phyloP scores from a whole-genome alignment of 2,888 invertebrate genomes.

The Gnatocerus cornutus region DNA sequence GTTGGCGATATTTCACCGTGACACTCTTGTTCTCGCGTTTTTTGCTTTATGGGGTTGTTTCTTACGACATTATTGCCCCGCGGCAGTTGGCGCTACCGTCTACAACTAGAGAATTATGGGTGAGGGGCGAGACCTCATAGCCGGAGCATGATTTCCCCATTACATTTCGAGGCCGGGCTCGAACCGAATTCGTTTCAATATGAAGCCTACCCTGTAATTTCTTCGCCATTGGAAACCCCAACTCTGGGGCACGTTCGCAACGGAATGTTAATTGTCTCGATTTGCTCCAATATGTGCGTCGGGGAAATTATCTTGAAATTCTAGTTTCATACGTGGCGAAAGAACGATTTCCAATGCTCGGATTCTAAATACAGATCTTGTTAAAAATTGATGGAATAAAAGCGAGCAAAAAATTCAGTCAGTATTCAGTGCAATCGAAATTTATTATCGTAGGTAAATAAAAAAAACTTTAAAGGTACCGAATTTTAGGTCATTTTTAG shows the following conservation, averaged over 20 bases:
- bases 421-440: too few relatives aligned
- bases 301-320: background rate
- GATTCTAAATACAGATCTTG: too few relatives aligned
- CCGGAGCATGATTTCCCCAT: conserved; percentile 57
- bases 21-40: conserved; percentile 61
- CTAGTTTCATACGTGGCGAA: background rate
- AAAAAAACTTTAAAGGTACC: too few relatives aligned
- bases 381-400: too few relatives aligned
- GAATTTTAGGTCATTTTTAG: too few relatives aligned
- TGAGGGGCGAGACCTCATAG: conserved; percentile 40
- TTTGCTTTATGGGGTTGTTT: conserved; percentile 64
- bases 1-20: conserved; percentile 56
- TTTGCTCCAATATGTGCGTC: conserved; percentile 17
- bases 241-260: conserved; percentile 13
- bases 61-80: conserved; percentile 64
- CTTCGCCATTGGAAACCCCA: conserved; percentile 50
- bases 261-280: conserved; percentile 26
- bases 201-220: conserved; percentile 54
- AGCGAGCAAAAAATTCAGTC: too few relatives aligned
- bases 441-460: too few relatives aligned
- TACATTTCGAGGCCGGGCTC: conserved; percentile 59
- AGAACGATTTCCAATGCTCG: too few relatives aligned
- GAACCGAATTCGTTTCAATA: conserved; percentile 59
- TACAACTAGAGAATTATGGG: conserved; percentile 58
- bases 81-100: conserved; percentile 62